Evolutionary conservation across 2,888 invertebrate species (phyloP), one percentile per base, ranked within the genome.

Genomic region (Melipona bicolor): DNA sequence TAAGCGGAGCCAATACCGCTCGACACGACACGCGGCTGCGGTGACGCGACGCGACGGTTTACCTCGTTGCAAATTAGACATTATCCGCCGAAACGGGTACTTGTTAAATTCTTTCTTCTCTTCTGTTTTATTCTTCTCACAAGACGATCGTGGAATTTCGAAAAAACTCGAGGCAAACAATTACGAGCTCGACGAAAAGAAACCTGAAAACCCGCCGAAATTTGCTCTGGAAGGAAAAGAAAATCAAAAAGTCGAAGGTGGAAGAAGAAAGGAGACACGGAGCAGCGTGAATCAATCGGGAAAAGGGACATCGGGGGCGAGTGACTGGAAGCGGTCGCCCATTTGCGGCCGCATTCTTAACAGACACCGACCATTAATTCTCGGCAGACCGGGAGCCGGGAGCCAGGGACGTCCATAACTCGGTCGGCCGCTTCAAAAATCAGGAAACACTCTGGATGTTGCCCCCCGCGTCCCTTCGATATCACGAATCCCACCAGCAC

Each of bases 341-440:
- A 36, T 52, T 65, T 6, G 74, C 19, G 24, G 54, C 43, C 52
- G 76, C 69, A 62, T 61, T 76, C 76, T 76, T 76, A 76, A 65
- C 61, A 76, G 61, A 61, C 69, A 50, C 21, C 71, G 64, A 54
- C 54, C 54, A 70, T 81, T 81, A 79, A 81, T 81, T 81, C 56
- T 24, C 49, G 61, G 59, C 21, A 65, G 70, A 72, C 74, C 43
- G 77, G 59, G 70, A 70, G 62, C 49, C 65, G 68, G 27, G 61
- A 32, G 32, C 59, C 52, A 54, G 77, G 79, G 36, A 68, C 73
- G 85, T 79, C 83, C 85, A 83, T 84, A 87, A 86, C 81, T 87
- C 81, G 85, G 87, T 79, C 85, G 87, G 77, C 52, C 82, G 87
- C 87, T 88, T 89, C 88, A 89, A 89, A 89, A 89, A 89, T 89